phyloP scores from a whole-genome alignment of 2,888 invertebrate species.

The Philhelius pedissequus region DNA sequence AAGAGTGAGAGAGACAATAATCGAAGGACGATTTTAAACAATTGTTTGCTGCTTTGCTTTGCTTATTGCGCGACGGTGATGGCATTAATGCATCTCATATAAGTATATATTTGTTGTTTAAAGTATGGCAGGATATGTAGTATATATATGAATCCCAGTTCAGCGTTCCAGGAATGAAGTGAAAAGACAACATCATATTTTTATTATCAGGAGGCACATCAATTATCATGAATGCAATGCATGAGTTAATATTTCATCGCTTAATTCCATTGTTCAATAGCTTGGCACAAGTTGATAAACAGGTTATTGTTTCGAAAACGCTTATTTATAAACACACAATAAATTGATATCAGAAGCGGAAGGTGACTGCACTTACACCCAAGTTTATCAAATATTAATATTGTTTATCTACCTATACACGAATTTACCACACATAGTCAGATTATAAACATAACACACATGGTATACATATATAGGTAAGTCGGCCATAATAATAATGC shows the following conservation, averaged over 20 bases:
- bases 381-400: conserved; percentile 5
- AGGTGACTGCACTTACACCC: not conserved
- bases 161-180: conserved; percentile 9
- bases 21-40: conserved; percentile 22
- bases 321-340: conserved; percentile 16
- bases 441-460: no score
- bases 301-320: conserved; percentile 26
- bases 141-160: not conserved
- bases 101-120: no score
- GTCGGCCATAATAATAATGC: no score
- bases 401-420: no score
- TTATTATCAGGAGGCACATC: conserved; percentile 55
- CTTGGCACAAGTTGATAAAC: conserved; percentile 19
- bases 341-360: conserved; percentile 9
- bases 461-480: no score
- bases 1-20: not conserved
- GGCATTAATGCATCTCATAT: conserved; percentile 53
- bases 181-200: conserved; percentile 40
- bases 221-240: conserved; percentile 53
- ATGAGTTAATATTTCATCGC: conserved; percentile 55
- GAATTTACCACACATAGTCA: no score
- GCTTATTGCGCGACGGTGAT: not conserved
- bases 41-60: not conserved
- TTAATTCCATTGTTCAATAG: conserved; percentile 53
- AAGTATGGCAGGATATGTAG: not conserved